Conservation (phyloP, 2,113 vertebrate species). For the Macquaria australasica region DNA sequence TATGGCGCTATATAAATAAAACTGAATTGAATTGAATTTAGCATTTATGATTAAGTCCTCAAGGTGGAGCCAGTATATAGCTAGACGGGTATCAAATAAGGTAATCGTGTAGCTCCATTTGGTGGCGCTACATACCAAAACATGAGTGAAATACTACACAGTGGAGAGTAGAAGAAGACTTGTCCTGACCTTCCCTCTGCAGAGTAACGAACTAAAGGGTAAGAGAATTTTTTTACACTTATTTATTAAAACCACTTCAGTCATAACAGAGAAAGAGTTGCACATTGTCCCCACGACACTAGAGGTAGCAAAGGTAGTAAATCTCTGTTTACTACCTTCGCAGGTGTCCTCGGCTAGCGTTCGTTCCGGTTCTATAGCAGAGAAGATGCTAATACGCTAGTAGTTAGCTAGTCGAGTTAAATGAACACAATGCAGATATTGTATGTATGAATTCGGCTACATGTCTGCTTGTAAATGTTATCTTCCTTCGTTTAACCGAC, state of each 20-base stretch:
- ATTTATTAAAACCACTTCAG: fast-evolving
- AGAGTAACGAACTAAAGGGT: slow-evolving; percentile 49
- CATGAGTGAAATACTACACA: background rate
- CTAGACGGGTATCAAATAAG: fast-evolving
- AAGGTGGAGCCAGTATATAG: slow-evolving; percentile 26
- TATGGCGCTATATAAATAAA: too few relatives aligned
- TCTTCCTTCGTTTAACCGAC: background rate
- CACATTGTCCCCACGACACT: too few relatives aligned
- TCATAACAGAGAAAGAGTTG: fast-evolving
- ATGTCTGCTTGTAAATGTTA: background rate
- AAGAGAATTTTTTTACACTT: background rate
- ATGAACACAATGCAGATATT: background rate
- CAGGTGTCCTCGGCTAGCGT: background rate
- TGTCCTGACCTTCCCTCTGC: slow-evolving; percentile 71
- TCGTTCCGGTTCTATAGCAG: background rate
- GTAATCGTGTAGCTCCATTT: background rate
- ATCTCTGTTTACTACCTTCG: too few relatives aligned
- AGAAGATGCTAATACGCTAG: background rate
- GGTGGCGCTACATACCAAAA: slow-evolving; percentile 33
- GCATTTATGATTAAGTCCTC: slow-evolving; percentile 3
- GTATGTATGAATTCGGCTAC: too few relatives aligned
- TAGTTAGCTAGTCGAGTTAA: background rate
- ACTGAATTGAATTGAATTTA: too few relatives aligned
- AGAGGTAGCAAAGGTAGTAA: too few relatives aligned
- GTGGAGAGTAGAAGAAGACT: slow-evolving; percentile 51